phyloP scores from a whole-genome alignment of 2,797 vertebrate genomes.

The Coregonus ussuriensis region DNA sequence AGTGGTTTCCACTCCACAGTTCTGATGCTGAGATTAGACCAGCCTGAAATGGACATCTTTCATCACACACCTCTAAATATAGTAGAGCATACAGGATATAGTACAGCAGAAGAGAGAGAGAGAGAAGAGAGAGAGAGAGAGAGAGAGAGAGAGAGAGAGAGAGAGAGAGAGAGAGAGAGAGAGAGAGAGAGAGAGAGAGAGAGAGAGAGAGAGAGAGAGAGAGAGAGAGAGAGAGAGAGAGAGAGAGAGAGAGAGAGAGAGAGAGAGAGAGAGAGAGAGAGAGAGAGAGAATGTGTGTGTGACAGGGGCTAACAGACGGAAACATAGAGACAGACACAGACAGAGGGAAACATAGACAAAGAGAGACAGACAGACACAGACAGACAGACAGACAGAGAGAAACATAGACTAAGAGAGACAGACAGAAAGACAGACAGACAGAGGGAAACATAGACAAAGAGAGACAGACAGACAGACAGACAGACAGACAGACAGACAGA shows the following conservation, averaged over 20 bases:
- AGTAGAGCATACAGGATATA: neutral
- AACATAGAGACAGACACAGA: too few relatives aligned
- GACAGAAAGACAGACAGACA: too few relatives aligned
- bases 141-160: neutral
- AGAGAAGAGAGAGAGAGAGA: neutral
- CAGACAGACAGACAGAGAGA: neutral
- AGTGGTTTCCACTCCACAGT: conserved; percentile 20
- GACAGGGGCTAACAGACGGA: too few relatives aligned
- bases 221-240: neutral
- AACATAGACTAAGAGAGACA: neutral
- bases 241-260: neutral
- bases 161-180: neutral
- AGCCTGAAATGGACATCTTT: conserved; percentile 29
- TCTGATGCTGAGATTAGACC: conserved; percentile 22
- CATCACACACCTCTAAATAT: conserved; percentile 18
- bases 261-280: neutral
- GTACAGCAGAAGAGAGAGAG: neutral
- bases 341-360: neutral
- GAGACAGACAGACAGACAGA: neutral
- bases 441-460: neutral
- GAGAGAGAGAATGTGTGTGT: neutral
- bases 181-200: neutral
- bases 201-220: neutral
- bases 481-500: too few relatives aligned
- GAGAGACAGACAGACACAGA: neutral